Evolutionary conservation across 2,113 vertebrate genomes (phyloP), one percentile per base, ranked within the genome.

Genomic region (Leptodactylus fuscus): DNA sequence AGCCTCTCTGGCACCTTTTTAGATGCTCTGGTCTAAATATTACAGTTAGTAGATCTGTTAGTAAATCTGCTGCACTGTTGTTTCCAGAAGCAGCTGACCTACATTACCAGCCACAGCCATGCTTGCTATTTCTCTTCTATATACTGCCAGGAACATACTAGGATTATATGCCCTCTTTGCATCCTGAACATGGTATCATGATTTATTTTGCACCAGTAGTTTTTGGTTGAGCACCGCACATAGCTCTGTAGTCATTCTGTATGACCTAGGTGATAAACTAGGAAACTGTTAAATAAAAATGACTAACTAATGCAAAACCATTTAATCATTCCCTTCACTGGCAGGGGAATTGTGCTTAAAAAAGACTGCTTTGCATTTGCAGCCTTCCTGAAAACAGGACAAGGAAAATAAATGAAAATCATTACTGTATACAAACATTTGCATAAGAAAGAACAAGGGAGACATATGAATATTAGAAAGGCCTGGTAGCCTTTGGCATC

Each of bases 341-440:
- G 70, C 82, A 77, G 20, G 38, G 51, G 53, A 67, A 77, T 67
- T 67, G 74, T 77, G 55, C 74, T 85, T 79, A 79, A 79, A 70
- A 85, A 83, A 71, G 48, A 62, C 46, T 55, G 62, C n/a, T 80
- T 85, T 85, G 76, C 46, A 85, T 85, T 70, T 44, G 10, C 75
- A 70, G 27, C 20, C 32, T 79, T 78, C 44, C 46, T 79, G 67
- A 71, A 79, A 70, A 70, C 46, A 58, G 60, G 73, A 77, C 75
- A 67, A 44, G 51, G 22, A 85, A 79, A 79, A 85, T 78, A 79
- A 85, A 77, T 85, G 83, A 49, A 85, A 85, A 85, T 85, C 51
- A 70, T 79, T 69, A 85, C 83, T 85, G 62, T 78, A 85, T 70
- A 85, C 62, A 79, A 55, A 79, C 75, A 85, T 85, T 70, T 80